Base-by-base conservation (phyloP, 2,113 vertebrate species). In the Pterocles orientalis region DNA sequence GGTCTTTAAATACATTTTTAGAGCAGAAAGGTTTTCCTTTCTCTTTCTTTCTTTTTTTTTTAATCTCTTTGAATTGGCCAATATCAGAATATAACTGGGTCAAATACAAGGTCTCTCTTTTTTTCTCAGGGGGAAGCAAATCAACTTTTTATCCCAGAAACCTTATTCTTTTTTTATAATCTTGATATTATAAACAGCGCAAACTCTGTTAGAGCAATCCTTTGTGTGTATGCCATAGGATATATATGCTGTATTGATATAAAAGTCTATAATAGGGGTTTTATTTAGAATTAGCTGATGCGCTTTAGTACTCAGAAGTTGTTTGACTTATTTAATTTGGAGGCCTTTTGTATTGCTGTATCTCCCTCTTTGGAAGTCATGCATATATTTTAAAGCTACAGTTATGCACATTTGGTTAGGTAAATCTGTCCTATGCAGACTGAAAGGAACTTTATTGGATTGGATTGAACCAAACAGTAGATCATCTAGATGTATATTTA, bases 111-210 rank as follows among this genome's bases (percentile, higher is more conserved):
- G 89, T 95, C 89, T 94, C 57, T 47, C 24, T 90, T 82, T 93
- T 65, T 94, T 92, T 53, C 95, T 45, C 91, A 54, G 50, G 95
- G 97, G 95, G 97, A 98, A 96, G 95, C 43, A 98, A 98, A 98
- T 98, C 97, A 97, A 97, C 98, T 98, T 98, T 97, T 98, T 98
- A 97, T 97, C 96, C 90, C 82, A 77, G 96, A 98, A 98, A 98
- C 96, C 97, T 97, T 97, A 98, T 98, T 98, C 97, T 96, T 98
- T 98, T 98, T 98, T 98, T 98, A 98, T 98, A 97, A 98, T 97
- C 95, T 97, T 98, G 82, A 60, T 97, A 97, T 98, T 97, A 97
- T 97, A 98, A 98, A 97, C 93, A 93, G 86, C 66, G 18, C 93
- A 98, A 98, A 98, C 96, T 93, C 95, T 6, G 90, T 98, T 98